phyloP scores from a whole-genome alignment of 2,113 vertebrate species.

The Heterotilapia buettikoferi region DNA sequence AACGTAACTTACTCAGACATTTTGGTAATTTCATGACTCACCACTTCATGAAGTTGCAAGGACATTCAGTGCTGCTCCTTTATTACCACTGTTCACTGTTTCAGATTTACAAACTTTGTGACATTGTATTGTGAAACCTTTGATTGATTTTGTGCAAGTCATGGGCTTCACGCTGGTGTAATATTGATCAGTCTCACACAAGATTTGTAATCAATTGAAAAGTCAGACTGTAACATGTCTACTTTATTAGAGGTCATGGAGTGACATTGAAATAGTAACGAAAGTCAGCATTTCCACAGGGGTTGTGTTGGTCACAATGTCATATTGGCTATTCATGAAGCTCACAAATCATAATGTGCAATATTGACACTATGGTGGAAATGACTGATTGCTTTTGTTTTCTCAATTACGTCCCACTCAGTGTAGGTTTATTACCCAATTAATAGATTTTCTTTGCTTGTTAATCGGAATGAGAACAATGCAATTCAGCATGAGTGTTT shows the following conservation, averaged over 20 bases:
- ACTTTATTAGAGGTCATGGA: neutral
- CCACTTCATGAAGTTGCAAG: neutral
- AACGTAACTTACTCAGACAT: conserved; percentile 6
- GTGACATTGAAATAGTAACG: neutral
- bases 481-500: neutral
- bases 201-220: neutral
- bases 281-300: neutral
- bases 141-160: neutral
- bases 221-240: neutral
- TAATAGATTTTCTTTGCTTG: neutral
- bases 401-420: neutral
- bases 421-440: neutral
- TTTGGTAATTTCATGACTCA: conserved; percentile 34
- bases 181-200: neutral
- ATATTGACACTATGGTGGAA: neutral
- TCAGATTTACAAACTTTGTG: neutral
- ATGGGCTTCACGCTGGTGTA: neutral
- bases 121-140: neutral
- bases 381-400: neutral
- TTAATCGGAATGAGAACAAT: neutral
- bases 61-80: neutral
- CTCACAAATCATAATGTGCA: neutral
- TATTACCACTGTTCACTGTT: neutral
- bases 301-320: neutral
- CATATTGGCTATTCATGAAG: neutral